Conservation (phyloP, 2,113 vertebrate species). For the Gasterosteus nipponicus region DNA sequence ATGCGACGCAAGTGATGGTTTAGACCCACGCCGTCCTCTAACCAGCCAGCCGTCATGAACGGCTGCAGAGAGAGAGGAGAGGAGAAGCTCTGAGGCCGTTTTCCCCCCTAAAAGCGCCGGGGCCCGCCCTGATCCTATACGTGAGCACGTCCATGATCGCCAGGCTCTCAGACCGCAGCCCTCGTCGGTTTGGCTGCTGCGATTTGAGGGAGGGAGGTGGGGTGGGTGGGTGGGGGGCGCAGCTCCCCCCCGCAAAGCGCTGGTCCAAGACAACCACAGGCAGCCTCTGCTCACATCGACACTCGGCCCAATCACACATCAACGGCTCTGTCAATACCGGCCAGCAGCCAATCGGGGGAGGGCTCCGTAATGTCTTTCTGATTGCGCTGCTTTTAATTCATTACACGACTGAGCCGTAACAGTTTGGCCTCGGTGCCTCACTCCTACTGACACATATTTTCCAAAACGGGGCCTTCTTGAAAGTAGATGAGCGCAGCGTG, state of each 20-base stretch:
- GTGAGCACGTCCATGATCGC: constrained; percentile 52
- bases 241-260: constrained; percentile 41
- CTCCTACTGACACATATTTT: constrained; percentile 62
- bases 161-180: constrained; percentile 39
- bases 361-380: constrained; percentile 54
- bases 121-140: constrained; percentile 59
- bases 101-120: constrained; percentile 25
- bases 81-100: constrained; percentile 22
- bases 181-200: constrained; percentile 45
- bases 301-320: constrained; percentile 52
- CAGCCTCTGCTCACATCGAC: constrained; percentile 54
- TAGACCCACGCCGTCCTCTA: constrained; percentile 45
- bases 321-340: constrained; percentile 47
- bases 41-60: constrained; percentile 55
- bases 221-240: not conserved
- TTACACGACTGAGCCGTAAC: constrained; percentile 60
- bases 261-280: constrained; percentile 56
- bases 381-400: constrained; percentile 67
- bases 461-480: constrained; percentile 60
- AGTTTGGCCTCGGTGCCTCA: constrained; percentile 53
- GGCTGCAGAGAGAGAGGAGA: constrained; percentile 34
- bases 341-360: constrained; percentile 47
- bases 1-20: constrained; percentile 45
- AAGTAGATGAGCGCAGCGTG: constrained; percentile 70
- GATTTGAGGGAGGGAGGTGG: not conserved